These are phyloP conservation scores for Psococerastis gibbosa DNA, from an alignment of 2,888 invertebrate genomes.

Conservation along the genomic window DNA sequence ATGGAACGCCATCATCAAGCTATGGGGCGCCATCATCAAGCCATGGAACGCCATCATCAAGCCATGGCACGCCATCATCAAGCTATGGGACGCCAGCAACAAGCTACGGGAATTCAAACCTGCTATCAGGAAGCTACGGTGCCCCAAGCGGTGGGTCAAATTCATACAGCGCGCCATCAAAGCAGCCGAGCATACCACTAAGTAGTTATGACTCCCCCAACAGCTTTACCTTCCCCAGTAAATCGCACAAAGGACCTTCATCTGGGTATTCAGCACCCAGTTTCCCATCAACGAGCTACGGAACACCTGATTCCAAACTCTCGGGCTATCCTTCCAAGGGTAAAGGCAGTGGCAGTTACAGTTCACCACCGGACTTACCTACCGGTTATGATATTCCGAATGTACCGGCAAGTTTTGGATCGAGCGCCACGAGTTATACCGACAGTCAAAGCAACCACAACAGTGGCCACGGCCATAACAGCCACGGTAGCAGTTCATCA, in stretches of 20 bases:
- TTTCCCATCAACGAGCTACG: not conserved
- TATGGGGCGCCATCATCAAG: slow-evolving; percentile 13
- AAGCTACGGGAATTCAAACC: slow-evolving; percentile 26
- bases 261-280: not conserved
- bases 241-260: not conserved
- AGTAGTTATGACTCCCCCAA: not conserved
- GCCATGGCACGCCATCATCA: slow-evolving; percentile 19
- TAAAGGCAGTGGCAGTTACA: not conserved
- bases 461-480: not conserved
- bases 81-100: slow-evolving; percentile 27
- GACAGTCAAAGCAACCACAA: not conserved
- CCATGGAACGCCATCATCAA: slow-evolving; percentile 9
- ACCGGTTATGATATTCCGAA: not conserved
- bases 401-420: not conserved
- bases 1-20: slow-evolving; percentile 17
- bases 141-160: no score
- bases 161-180: no score
- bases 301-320: not conserved
- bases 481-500: not conserved
- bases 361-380: not conserved
- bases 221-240: not conserved
- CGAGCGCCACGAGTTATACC: not conserved
- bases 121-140: slow-evolving; percentile 17
- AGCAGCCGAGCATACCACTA: not conserved
- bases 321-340: not conserved